Evolutionary conservation across 2,113 vertebrate genomes (phyloP).

Genomic region (Oryzias woworae): DNA sequence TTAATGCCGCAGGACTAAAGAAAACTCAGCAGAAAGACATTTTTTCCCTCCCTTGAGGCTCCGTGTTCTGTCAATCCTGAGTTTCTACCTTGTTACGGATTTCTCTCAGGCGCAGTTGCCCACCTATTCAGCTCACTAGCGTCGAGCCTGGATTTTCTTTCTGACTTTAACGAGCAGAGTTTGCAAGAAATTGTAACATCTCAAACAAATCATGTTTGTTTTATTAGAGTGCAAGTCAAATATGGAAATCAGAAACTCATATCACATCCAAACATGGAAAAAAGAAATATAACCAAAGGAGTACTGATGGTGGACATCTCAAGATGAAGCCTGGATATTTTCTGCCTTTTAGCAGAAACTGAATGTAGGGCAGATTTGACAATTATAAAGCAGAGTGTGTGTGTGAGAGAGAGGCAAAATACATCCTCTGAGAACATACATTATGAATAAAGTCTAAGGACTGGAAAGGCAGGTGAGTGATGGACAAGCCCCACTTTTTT

Average conservation of each 20-base stretch:
- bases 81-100: not conserved
- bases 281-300: conserved; percentile 19
- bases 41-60: conserved; percentile 12
- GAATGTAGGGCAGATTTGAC: conserved; percentile 41
- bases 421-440: conserved; percentile 38
- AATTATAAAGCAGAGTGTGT: conserved; percentile 32
- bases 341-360: conserved; percentile 14
- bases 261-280: conserved; percentile 18
- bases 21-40: conserved; percentile 8
- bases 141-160: conserved; percentile 7
- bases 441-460: conserved; percentile 40
- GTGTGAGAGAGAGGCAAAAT: conserved; percentile 18
- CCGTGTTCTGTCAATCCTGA: conserved; percentile 7
- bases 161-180: not conserved
- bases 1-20: not conserved
- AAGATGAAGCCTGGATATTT: not conserved
- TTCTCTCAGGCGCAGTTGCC: conserved; percentile 13
- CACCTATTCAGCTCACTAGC: conserved; percentile 2
- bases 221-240: conserved; percentile 16
- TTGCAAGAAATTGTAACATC: not conserved
- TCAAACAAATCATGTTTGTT: conserved; percentile 30
- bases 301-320: conserved; percentile 9
- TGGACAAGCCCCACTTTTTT: conserved; percentile 38
- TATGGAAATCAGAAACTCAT: conserved; percentile 5
- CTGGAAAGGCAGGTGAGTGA: conserved; percentile 41